Conservation (phyloP, 2,888 invertebrate species). For the Tiliacea citrago region DNA sequence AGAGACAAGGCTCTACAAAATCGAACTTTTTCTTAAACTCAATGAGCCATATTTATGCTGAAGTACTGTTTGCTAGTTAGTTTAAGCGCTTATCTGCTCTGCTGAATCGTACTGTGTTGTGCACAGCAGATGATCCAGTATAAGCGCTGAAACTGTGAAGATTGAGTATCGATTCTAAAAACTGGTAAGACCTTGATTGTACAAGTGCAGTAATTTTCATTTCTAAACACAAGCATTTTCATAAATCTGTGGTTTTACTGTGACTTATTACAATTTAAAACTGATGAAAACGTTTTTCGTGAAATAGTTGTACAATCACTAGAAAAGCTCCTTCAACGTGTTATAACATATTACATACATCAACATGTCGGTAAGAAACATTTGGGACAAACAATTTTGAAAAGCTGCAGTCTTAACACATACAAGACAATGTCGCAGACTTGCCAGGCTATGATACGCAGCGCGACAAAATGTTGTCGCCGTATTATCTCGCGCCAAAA, state of each 20-base stretch:
- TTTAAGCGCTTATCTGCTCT: slow-evolving; percentile 5
- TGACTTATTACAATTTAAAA: too few relatives aligned
- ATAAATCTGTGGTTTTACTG: too few relatives aligned
- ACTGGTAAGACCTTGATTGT: not conserved
- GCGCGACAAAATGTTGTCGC: not conserved
- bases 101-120: not conserved
- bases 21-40: too few relatives aligned
- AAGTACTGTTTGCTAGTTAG: not conserved
- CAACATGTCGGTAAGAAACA: slow-evolving; percentile 65
- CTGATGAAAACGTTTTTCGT: too few relatives aligned
- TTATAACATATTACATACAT: slow-evolving; percentile 67
- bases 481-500: not conserved
- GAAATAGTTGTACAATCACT: slow-evolving; percentile 9
- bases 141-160: slow-evolving; percentile 5
- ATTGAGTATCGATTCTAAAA: too few relatives aligned
- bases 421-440: not conserved
- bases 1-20: too few relatives aligned
- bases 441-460: too few relatives aligned
- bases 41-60: not conserved
- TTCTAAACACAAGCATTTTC: too few relatives aligned
- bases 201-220: not conserved
- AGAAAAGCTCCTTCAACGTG: slow-evolving; percentile 63
- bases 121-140: not conserved
- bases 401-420: slow-evolving; percentile 52
- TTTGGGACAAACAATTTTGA: slow-evolving; percentile 60